Percentiles rank a stretch among this genome's conserved stretches.
Conservation (phyloP, 2,113 vertebrate genomes). For the Danionella cerebrum region DNA sequence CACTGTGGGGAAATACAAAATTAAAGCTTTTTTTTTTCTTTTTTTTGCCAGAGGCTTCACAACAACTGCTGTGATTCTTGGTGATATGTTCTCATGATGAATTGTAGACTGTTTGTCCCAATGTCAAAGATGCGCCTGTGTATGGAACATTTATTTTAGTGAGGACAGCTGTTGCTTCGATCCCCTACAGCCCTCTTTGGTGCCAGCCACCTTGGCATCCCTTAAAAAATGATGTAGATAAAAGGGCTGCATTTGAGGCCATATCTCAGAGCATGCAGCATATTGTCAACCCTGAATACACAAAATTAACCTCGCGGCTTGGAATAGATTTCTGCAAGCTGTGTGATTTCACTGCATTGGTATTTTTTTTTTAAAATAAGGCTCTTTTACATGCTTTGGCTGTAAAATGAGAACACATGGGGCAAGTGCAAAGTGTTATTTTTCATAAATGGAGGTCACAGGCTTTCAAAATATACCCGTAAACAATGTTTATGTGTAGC, state of each 20-base stretch:
- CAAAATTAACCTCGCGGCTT: conserved; percentile 3
- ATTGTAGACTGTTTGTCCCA: conserved; percentile 45
- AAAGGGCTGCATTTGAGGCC: conserved; percentile 21
- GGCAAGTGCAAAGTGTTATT: no score
- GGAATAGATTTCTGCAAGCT: neutral
- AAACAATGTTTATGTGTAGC: no score
- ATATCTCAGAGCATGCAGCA: conserved; percentile 2
- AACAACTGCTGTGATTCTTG: conserved; percentile 13
- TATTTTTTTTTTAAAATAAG: neutral
- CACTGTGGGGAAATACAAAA: conserved; percentile 42
- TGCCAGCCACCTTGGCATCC: conserved; percentile 44
- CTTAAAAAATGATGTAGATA: conserved; percentile 31
- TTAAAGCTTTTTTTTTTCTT: conserved; percentile 52
- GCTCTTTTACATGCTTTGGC: neutral
- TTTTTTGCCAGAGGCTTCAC: conserved; percentile 37
- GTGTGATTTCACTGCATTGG: neutral
- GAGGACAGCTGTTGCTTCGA: conserved; percentile 53
- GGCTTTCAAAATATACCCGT: no score
- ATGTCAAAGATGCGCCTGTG: conserved; percentile 43
- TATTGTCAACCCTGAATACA: conserved; percentile 18
- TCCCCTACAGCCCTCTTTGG: conserved; percentile 33
- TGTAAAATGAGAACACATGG: no score
- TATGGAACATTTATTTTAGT: conserved; percentile 51
- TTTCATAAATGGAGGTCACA: no score
- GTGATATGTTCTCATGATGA: conserved; percentile 47